A percentile compares a stretch with the other conserved stretches of the same genome.
phyloP scores from a whole-genome alignment of 2,113 vertebrate genomes.

The Chaetorhynchus papuensis region DNA sequence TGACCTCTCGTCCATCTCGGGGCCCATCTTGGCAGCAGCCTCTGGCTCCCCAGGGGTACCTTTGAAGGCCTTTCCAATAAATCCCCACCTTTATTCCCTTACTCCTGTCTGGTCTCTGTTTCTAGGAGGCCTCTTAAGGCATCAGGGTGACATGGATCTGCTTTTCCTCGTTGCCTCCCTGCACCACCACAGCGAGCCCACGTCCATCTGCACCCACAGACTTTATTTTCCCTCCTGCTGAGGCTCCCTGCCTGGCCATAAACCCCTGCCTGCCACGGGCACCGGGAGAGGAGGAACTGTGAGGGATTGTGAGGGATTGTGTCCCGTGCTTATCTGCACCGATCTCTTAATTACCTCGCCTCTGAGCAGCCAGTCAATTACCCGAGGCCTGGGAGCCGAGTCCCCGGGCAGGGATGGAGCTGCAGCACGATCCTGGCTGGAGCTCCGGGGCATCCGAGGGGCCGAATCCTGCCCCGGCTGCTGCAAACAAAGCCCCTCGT shows the following conservation, averaged over 20 bases:
- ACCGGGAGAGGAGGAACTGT: rapidly evolving
- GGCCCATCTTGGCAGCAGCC: too few species aligned
- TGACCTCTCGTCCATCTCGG: too few species aligned
- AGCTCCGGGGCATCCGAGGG: rapidly evolving
- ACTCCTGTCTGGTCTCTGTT: too few species aligned
- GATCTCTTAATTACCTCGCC: not conserved
- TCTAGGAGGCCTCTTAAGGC: too few species aligned
- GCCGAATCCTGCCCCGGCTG: not conserved
- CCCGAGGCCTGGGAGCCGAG: not conserved
- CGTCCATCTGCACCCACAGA: not conserved
- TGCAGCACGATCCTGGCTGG: not conserved
- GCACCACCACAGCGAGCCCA: rapidly evolving
- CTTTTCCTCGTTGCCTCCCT: not conserved
- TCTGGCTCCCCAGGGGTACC: too few species aligned
- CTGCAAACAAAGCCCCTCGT: not conserved
- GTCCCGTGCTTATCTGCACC: rapidly evolving
- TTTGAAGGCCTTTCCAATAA: too few species aligned
- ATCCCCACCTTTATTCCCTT: too few species aligned
- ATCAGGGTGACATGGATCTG: not conserved
- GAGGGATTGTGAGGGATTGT: not conserved
- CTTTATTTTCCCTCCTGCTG: not conserved
- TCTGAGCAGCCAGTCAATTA: not conserved
- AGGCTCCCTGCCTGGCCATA: rapidly evolving
- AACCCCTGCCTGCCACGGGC: not conserved
- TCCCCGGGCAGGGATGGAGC: not conserved